Base-by-base conservation (phyloP, 1,140 invertebrate genomes). In the Rhysida immarginata region DNA sequence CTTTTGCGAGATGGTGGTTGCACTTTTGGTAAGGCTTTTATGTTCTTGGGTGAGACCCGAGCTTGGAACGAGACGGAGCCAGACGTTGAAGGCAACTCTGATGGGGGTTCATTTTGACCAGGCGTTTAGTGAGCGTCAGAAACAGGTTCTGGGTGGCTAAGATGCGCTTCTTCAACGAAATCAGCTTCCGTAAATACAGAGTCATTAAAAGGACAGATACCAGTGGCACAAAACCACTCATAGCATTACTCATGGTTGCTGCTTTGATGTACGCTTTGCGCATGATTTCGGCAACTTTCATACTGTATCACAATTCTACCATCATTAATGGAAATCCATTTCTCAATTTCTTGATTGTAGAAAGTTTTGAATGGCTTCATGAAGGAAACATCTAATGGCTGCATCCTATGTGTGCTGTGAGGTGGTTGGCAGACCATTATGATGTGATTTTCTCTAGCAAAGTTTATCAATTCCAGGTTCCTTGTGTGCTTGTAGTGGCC, bases 341-440 rank as follows among this genome's bases (percentile, higher is more conserved):
- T 54, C 21, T 23, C 42, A 2, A 43, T 26, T 48, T 2, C 53
- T 26, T 54, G 35, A 5, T 13, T 24, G 18, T 66, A 60, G 57
- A 60, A 65, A 3, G 44, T 54, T 42, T 64, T 70, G 26, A 70
- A 61, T 2, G 67, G 66, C 46, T 59, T 62, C 60, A 64, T 68
- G 26, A 69, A 60, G 8, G 42, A 56, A 8, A 63, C 63, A 58
- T 73, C 69, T n/a, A 71, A 56, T 2, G 67, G 67, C 56, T 74
- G 69, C 29, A 74, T 56, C 56, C 63, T 61, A 56, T 73, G 70
- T 16, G 64, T 68, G 54, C 61, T 64, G 53, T 69, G 67, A 26
- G 68, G 65, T 14, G 58, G 54, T 2, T 52, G 35, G 44, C 44
- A 69, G 20, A 71, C 24, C 24, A 73, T 64, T 13, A 62, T 58